Percentiles rank a stretch among this genome's conserved stretches.
These are phyloP conservation scores for Phyllostomus discolor DNA, from an alignment of 2,113 vertebrate genomes.

Conservation along the genomic window DNA sequence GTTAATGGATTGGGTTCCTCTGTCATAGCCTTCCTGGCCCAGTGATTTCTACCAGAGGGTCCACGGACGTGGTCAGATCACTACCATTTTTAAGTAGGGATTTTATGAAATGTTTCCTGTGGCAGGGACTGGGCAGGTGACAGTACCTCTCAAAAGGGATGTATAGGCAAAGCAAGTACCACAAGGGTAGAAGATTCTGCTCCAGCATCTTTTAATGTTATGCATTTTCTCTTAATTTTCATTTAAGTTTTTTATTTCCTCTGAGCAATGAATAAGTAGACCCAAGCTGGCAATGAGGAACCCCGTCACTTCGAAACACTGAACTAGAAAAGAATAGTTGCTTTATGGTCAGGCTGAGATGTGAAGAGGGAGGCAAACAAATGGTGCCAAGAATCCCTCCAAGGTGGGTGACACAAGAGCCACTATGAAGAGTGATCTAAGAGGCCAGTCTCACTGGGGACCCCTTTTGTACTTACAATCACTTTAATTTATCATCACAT, in stretches of 20 bases:
- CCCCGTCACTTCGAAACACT: background rate
- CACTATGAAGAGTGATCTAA: background rate
- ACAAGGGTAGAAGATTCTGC: background rate
- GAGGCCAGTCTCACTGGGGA: background rate
- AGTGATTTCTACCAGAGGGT: background rate
- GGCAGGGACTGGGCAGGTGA: background rate
- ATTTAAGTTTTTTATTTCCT: background rate
- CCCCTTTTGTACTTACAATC: background rate
- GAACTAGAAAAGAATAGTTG: background rate
- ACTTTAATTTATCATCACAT: conserved; percentile 56
- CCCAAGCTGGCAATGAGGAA: background rate
- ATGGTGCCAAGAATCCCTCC: background rate
- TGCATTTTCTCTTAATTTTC: conserved; percentile 8
- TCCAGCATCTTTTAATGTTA: background rate
- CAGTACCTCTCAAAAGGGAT: background rate
- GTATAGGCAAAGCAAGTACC: background rate
- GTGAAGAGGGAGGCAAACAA: background rate
- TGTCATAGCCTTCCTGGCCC: background rate
- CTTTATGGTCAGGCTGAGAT: background rate
- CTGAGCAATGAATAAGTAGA: background rate
- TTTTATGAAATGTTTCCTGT: background rate
- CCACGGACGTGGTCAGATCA: background rate
- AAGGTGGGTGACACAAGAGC: background rate
- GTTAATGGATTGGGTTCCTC: background rate
- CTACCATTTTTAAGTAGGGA: background rate